A percentile compares a stretch with the other conserved stretches of the same genome.
phyloP scores from a whole-genome alignment of 2,797 vertebrate genomes.

The Lagodon rhomboides region DNA sequence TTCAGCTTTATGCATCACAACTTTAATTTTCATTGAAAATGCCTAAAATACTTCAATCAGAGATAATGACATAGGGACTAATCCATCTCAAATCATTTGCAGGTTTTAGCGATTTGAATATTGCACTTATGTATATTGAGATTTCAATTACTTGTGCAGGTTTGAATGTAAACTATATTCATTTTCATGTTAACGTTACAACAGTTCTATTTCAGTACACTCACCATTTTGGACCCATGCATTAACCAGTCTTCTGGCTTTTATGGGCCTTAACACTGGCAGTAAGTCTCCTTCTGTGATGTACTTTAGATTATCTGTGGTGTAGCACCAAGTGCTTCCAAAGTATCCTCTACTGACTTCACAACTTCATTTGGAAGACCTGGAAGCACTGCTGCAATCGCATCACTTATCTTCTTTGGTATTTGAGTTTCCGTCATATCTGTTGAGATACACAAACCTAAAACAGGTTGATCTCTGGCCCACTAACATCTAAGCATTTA shows the following conservation, averaged over 20 bases:
- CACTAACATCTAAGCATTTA: no score
- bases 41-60: no score
- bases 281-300: conserved; percentile 21
- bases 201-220: no score
- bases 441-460: conserved; percentile 5
- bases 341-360: conserved; percentile 20
- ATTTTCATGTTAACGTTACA: no score
- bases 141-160: background rate
- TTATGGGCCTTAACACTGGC: conserved; percentile 22
- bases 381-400: conserved; percentile 2
- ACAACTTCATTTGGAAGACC: conserved; percentile 10
- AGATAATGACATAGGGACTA: no score
- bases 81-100: no score
- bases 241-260: conserved; percentile 33
- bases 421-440: conserved; percentile 34
- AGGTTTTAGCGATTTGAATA: no score
- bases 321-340: conserved; percentile 11
- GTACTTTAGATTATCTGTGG: conserved; percentile 35
- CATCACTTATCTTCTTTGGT: background rate
- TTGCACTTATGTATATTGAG: no score
- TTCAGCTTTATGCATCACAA: no score
- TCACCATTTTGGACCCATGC: conserved; percentile 37
- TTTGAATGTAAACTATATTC: no score
- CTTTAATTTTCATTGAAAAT: no score
- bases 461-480: background rate